phyloP scores from a whole-genome alignment of 2,888 invertebrate species.

The Napeogenes inachia region DNA sequence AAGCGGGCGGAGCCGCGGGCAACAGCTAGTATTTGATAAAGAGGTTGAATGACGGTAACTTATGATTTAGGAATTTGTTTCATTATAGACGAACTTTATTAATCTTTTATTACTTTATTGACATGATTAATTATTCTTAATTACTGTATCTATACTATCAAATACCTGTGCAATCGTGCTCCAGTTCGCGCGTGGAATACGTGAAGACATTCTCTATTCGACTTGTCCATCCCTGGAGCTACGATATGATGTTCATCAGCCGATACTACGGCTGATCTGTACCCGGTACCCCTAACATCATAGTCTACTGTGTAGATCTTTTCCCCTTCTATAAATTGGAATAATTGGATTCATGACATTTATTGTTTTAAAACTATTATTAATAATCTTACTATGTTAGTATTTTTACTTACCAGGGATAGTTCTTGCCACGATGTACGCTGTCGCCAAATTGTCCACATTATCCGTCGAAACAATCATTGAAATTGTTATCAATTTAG shows the following conservation, averaged over 20 bases:
- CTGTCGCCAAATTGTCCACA: constrained; percentile 81
- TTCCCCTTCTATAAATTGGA: constrained; percentile 79
- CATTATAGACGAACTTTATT: no score
- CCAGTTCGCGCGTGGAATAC: constrained; percentile 91
- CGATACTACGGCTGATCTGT: constrained; percentile 87
- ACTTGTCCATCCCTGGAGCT: constrained; percentile 88
- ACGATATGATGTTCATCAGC: constrained; percentile 88
- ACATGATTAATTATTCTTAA: no score
- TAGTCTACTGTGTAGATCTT: constrained; percentile 89
- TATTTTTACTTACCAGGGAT: constrained; percentile 79
- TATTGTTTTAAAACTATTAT: background rate
- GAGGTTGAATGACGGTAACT: no score
- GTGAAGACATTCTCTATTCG: constrained; percentile 87
- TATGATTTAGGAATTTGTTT: no score
- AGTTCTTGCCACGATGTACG: constrained; percentile 81
- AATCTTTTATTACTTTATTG: no score
- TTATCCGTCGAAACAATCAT: constrained; percentile 77
- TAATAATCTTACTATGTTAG: background rate
- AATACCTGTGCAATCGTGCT: constrained; percentile 68
- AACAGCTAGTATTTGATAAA: no score
- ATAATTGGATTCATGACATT: no score
- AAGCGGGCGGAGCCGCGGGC: no score
- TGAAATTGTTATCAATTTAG: constrained; percentile 85
- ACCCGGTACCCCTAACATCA: constrained; percentile 83
- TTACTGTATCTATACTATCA: background rate